Percentiles rank a stretch among this genome's conserved stretches.
phyloP scores from a whole-genome alignment of 2,113 vertebrate genomes.

The Urocolius indicus region DNA sequence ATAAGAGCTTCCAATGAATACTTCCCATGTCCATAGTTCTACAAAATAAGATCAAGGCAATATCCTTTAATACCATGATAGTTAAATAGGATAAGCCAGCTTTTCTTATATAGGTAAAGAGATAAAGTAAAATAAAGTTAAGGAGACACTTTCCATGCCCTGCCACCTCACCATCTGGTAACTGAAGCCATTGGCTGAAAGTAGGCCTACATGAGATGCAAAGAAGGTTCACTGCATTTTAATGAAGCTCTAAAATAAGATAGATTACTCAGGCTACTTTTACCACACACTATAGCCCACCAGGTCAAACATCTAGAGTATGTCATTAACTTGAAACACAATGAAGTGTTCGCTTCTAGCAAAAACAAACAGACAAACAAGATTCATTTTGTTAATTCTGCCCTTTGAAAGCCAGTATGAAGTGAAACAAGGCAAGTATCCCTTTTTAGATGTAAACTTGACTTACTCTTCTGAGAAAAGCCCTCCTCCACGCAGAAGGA shows the following conservation, averaged over 20 bases:
- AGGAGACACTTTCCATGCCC: not conserved
- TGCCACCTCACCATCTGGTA: not conserved
- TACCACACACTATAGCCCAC: not conserved
- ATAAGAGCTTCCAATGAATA: not conserved
- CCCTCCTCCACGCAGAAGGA: not conserved
- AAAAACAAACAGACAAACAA: not conserved
- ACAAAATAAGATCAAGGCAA: not conserved
- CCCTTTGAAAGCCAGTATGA: not conserved
- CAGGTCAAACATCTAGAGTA: not conserved
- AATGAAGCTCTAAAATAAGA: not conserved
- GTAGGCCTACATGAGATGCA: not conserved
- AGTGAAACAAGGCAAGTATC: not conserved
- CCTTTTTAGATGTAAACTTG: not conserved
- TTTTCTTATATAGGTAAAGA: not conserved
- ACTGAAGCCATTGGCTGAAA: not conserved
- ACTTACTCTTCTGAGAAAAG: not conserved
- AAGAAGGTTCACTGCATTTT: not conserved
- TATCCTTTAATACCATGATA: not conserved
- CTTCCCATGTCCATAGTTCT: fast-evolving
- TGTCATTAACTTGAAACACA: not conserved
- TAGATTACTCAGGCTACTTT: not conserved
- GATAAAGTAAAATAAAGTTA: not conserved
- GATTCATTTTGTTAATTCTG: not conserved
- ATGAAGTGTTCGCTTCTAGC: not conserved
- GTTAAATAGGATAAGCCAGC: not conserved